Base-by-base conservation (phyloP, 2,888 invertebrate genomes). In the Desoria tigrina region DNA sequence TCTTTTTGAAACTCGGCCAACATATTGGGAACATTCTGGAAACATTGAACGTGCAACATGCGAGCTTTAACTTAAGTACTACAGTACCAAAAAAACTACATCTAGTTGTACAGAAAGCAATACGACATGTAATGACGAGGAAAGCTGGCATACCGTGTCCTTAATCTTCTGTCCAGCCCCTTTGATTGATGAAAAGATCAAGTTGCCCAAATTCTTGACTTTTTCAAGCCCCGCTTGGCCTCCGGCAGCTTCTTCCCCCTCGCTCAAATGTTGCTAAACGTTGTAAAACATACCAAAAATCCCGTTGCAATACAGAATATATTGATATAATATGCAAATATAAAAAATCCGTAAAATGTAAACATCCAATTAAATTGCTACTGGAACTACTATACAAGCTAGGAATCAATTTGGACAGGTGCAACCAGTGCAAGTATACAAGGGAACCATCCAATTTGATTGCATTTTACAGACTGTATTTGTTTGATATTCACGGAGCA, bases 1-100 rank as follows among this genome's bases (percentile, higher is more conserved):
- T 98, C 97, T 79, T 92, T 92, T 82, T 94, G 94, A 83, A 99
- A 93, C 79, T 98, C 97, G 60, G 94, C 94, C 78, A 99, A 84
- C 81, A 99, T 89, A 81, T 93, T 94, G 4, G 32, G 32, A 32
- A 32, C 32, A 32, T 32, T 32, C 32, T 32, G 32, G 32, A 32
- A n/a, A 32, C 32, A 32, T 32, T 32, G 32, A 32, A 32, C 32
- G 57, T 18, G 24, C 18, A 55, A 27, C 23, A 45, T 57, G 24
- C 18, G 27, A 45, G 57, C 53, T 53, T 61, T 37, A 18, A 21
- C 53, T 27, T 50, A 32, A 21, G 18, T 93, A 94, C 96, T 96
- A 49, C 16, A 49, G 6, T 9, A 49, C 23, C 23, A 21, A 39
- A 57, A 57, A 27, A 84, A 7, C 82, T 82, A 68, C 50, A 42